Conservation (phyloP, 2,113 vertebrate genomes). For the Porphyrio hochstetteri region DNA sequence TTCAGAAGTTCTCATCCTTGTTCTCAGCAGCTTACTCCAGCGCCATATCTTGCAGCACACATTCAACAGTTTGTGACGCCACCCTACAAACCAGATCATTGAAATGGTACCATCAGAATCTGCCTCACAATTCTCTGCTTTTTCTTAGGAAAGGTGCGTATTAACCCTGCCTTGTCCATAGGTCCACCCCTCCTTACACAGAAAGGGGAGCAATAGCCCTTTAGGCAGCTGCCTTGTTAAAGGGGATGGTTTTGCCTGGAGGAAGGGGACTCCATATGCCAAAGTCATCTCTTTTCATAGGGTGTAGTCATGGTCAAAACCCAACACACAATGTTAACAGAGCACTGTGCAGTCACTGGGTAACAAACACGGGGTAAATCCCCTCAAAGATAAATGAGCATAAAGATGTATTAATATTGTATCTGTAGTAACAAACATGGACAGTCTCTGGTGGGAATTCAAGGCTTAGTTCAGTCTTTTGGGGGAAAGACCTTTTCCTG, state of each 20-base stretch:
- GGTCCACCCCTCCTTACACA: background rate
- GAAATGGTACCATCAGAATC: background rate
- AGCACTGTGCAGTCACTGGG: background rate
- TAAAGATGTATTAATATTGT: background rate
- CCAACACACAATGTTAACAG: background rate
- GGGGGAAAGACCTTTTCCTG: background rate
- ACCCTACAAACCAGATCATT: background rate
- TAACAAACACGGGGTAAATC: background rate
- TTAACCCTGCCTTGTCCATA: background rate
- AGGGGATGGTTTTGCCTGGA: accelerated
- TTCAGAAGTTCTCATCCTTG: background rate
- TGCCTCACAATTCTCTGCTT: background rate
- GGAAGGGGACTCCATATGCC: background rate
- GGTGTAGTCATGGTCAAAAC: background rate
- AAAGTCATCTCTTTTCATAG: background rate
- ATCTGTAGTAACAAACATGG: background rate
- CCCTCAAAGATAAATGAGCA: background rate
- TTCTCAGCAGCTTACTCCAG: background rate
- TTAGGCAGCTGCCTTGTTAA: background rate
- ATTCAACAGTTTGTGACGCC: background rate
- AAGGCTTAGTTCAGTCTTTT: background rate
- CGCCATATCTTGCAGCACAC: background rate
- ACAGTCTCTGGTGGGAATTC: background rate
- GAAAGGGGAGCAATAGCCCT: background rate
- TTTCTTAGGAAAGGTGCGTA: background rate